Evolutionary conservation across 2,888 invertebrate species (phyloP).

Genomic region (Polyploca ridens): DNA sequence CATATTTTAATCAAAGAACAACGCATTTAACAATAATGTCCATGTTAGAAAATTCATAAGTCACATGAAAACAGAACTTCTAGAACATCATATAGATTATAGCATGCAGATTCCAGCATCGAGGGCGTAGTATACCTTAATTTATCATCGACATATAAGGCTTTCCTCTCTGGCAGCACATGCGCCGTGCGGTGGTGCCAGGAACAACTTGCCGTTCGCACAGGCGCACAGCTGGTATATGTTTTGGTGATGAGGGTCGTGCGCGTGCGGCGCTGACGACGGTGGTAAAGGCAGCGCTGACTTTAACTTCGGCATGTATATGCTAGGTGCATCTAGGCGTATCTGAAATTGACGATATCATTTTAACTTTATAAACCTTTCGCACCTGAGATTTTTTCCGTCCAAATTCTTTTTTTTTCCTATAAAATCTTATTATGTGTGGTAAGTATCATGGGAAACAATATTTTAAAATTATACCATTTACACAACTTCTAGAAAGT

Average conservation of each 20-base stretch:
- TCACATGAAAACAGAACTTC: too few relatives aligned
- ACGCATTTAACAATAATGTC: not conserved
- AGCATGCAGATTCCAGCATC: too few relatives aligned
- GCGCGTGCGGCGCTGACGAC: slow-evolving; percentile 71
- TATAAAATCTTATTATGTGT: too few relatives aligned
- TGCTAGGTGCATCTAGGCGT: slow-evolving; percentile 86
- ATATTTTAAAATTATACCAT: too few relatives aligned
- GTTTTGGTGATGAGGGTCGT: slow-evolving; percentile 85
- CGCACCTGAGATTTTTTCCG: too few relatives aligned
- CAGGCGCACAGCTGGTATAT: slow-evolving; percentile 96
- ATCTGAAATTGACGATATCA: slow-evolving; percentile 74
- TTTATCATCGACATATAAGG: slow-evolving; percentile 80
- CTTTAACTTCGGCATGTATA: slow-evolving; percentile 87
- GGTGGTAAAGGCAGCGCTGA: slow-evolving; percentile 84
- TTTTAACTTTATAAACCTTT: not conserved
- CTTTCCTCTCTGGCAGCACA: slow-evolving; percentile 87
- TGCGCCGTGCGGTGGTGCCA: slow-evolving; percentile 92
- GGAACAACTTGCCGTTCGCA: slow-evolving; percentile 94
- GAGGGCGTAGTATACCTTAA: too few relatives aligned
- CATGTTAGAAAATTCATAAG: slow-evolving; percentile 3
- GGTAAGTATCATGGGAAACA: too few relatives aligned
- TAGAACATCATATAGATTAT: too few relatives aligned
- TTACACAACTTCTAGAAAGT: too few relatives aligned
- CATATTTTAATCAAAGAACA: not conserved
- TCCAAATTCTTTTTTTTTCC: too few relatives aligned